These are phyloP conservation scores for Ictalurus furcatus DNA, from an alignment of 2,113 vertebrate genomes.

Conservation along the genomic window DNA sequence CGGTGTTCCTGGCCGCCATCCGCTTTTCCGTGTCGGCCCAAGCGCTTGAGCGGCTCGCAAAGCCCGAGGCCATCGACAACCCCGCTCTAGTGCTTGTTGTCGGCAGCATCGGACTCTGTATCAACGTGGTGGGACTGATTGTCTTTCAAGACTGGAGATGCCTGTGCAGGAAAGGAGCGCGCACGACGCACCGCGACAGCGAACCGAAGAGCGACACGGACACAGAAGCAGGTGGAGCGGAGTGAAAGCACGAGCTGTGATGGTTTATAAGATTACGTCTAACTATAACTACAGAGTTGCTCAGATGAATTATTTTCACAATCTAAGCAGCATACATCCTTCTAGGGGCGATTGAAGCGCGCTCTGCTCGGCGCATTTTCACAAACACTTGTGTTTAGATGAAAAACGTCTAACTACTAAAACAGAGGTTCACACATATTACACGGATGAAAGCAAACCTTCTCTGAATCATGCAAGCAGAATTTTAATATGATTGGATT, in stretches of 20 bases:
- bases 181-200: neutral
- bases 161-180: conserved; percentile 25
- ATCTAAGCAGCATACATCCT: neutral
- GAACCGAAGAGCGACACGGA: conserved; percentile 9
- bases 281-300: neutral
- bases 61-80: conserved; percentile 73
- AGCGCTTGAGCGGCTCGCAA: conserved; percentile 74
- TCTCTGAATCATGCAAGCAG: neutral
- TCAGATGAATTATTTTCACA: neutral
- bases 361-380: neutral
- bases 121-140: conserved; percentile 80
- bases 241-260: neutral
- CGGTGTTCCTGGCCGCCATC: conserved; percentile 78
- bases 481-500: neutral
- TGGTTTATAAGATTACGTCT: neutral
- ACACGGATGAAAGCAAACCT: neutral
- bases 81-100: conserved; percentile 78
- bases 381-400: neutral
- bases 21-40: conserved; percentile 78
- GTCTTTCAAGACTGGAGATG: conserved; percentile 78
- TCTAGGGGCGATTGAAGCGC: neutral
- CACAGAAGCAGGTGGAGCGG: conserved; percentile 73
- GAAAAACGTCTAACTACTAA: neutral
- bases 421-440: neutral
- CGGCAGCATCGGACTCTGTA: conserved; percentile 79